Evolutionary conservation across 2,888 invertebrate genomes (phyloP).

Genomic region (Andricus quercusramuli): DNA sequence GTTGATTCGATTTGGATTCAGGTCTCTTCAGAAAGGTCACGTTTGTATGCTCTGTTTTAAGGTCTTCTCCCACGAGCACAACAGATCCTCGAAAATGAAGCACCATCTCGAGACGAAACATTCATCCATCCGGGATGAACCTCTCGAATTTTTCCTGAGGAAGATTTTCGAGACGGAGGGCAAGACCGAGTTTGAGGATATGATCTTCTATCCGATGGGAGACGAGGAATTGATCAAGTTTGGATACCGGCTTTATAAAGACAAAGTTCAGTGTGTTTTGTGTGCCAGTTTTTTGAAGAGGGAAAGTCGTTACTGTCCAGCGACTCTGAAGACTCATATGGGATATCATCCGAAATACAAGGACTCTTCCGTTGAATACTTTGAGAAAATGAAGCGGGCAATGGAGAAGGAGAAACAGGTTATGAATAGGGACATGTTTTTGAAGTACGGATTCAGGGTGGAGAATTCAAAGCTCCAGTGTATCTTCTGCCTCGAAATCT

Average conservation of each 20-base stretch:
- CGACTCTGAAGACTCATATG: background rate
- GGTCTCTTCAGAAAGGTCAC: background rate
- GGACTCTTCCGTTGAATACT: background rate
- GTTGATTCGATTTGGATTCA: background rate
- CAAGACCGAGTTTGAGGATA: background rate
- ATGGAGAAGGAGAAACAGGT: background rate
- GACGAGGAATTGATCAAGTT: background rate
- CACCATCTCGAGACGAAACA: background rate
- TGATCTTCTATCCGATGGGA: background rate
- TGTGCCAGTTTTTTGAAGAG: background rate
- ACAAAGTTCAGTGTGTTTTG: background rate
- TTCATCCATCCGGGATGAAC: background rate
- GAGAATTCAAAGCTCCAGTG: background rate
- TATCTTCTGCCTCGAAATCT: background rate
- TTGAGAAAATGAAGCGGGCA: background rate
- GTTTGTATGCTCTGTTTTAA: background rate
- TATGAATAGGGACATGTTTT: background rate
- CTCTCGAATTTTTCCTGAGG: background rate
- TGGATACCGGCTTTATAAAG: background rate
- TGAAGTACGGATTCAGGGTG: background rate
- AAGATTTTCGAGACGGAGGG: conserved; percentile 4
- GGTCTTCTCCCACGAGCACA: background rate
- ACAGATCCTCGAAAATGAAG: background rate
- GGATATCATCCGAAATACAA: background rate
- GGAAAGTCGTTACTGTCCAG: background rate